Base-by-base conservation (phyloP, 1,140 invertebrate genomes). In the Lepidurus couesii region DNA sequence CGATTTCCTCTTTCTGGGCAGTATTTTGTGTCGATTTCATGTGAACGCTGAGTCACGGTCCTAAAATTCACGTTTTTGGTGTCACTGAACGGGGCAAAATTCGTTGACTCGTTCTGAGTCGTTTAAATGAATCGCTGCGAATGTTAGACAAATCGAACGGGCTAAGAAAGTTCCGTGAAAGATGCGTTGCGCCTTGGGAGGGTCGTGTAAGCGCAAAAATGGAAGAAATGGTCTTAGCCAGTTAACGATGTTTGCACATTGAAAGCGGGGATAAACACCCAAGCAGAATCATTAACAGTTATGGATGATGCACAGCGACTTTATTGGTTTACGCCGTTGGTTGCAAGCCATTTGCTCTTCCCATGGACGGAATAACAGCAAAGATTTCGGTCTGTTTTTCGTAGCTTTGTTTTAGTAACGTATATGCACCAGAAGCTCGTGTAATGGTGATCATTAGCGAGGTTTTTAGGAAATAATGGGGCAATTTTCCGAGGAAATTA, bases 231-330 rank as follows among this genome's bases (percentile, higher is more conserved):
- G 21, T 65, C 53, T 65, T 7, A 65, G 21, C 34, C 16, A 65
- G 53, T 21, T 65, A 65, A 65, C 21, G 53, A 65, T 65, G 53
- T 65, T 13, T 13, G 53, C 21, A 65, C 21, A 65, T 21, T 65
- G 53, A 65, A 65, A 65, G 21, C 21, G 21, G 16, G 8, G 53
- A 21, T 65, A 65, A n/a, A 65, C 21, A 65, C 16, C 53, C 53
- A 65, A 65, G 21, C 53, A 65, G 53, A n/a, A 65, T 65, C 53
- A 21, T 65, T 65, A 65, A 65, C 53, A 21, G 53, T 65, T 65
- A 65, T 65, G 53, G 21, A 65, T 65, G 53, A 65, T 65, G 16
- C 7, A n/a, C 53, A 65, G 53, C 53, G 53, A 13, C n/a, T 65
- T 65, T 65, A 65, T 65, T 65, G 53, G 53, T 65, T 65, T 65